These are phyloP conservation scores for Barbus barbus DNA, from an alignment of 2,113 vertebrate species.

Conservation along the genomic window DNA sequence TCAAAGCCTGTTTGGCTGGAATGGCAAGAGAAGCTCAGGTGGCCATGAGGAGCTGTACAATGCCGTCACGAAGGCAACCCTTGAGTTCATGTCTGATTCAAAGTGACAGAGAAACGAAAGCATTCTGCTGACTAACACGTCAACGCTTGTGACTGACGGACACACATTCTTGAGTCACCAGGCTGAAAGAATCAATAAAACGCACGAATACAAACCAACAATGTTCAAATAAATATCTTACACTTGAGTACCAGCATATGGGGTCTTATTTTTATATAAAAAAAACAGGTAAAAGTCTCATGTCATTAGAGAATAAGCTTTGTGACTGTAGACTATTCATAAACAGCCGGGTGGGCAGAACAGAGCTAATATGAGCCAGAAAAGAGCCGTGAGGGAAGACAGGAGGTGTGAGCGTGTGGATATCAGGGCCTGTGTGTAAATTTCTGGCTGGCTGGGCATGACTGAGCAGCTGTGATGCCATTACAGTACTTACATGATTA, in stretches of 20 bases:
- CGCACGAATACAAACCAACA: background rate
- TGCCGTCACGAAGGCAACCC: slow-evolving; percentile 27
- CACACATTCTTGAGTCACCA: slow-evolving; percentile 48
- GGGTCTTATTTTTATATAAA: background rate
- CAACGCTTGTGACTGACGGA: slow-evolving; percentile 60
- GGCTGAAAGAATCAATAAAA: background rate
- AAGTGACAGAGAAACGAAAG: slow-evolving; percentile 61
- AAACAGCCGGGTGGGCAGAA: slow-evolving; percentile 11
- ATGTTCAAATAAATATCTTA: background rate
- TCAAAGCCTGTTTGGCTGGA: slow-evolving; percentile 5
- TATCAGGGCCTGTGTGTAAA: slow-evolving; percentile 15
- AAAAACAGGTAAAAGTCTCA: background rate
- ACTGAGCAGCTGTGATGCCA: slow-evolving; percentile 46
- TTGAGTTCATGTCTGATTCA: slow-evolving; percentile 47
- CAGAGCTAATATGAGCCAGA: background rate
- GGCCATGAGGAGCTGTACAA: slow-evolving; percentile 11
- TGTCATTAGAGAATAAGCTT: background rate
- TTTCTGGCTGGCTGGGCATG: slow-evolving; percentile 35
- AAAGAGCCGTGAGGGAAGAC: background rate
- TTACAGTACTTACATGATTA: slow-evolving; percentile 88
- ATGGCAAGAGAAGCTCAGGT: slow-evolving; percentile 34
- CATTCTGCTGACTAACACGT: slow-evolving; percentile 57
- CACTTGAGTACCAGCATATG: background rate
- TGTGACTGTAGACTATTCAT: slow-evolving; percentile 2
- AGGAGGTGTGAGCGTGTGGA: slow-evolving; percentile 8